Base-by-base conservation (phyloP, 1,140 invertebrate genomes). In the Neodiprion fabricii region DNA sequence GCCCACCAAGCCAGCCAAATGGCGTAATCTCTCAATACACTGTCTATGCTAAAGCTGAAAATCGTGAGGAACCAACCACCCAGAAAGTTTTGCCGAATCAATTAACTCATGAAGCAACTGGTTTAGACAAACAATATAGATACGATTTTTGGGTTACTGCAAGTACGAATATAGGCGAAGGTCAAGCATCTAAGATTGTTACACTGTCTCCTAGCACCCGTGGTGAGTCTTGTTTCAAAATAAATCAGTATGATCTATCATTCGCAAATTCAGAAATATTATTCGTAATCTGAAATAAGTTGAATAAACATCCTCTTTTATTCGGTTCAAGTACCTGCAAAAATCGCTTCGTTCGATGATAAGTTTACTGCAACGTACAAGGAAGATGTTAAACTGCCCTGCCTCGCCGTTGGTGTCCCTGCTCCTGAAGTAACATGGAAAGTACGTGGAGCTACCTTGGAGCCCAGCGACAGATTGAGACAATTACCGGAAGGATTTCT, bases 121-220 rank as follows among this genome's bases (percentile, higher is more conserved):
- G 95, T 78, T 86, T 98, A 78, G 94, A 94, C 79, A 92, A 94
- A 79, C 94, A 94, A 79, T 90, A 92, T 70, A 93, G 94, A 74
- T 97, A 97, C 82, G 95, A 97, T 85, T 97, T 98, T 87, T 98
- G 96, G 96, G 96, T 98, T 0, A 97, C 96, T 12, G 96, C 96
- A 61, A 96, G 95, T 68, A 98, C 96, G 0, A 94, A 95, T 75
- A 97, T 97, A 81, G 96, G 96, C 8, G 96, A 98, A 91, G 96
- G 96, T 61, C 94, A 96, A 88, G 91, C 94, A 65, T 97, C 96
- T 40, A 95, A 96, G 80, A 94, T 94, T 71, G 95, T 96, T 53
- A 93, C 93, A 9, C 91, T 96, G 73, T 94, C 94, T 80, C 95
- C 96, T 28, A 96, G 93, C 77, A 93, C 92, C 76, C 94, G 95